Percentiles rank a stretch among this genome's conserved stretches.
Conservation (phyloP, 2,888 invertebrate genomes). For the Ischnus inquisitorius region DNA sequence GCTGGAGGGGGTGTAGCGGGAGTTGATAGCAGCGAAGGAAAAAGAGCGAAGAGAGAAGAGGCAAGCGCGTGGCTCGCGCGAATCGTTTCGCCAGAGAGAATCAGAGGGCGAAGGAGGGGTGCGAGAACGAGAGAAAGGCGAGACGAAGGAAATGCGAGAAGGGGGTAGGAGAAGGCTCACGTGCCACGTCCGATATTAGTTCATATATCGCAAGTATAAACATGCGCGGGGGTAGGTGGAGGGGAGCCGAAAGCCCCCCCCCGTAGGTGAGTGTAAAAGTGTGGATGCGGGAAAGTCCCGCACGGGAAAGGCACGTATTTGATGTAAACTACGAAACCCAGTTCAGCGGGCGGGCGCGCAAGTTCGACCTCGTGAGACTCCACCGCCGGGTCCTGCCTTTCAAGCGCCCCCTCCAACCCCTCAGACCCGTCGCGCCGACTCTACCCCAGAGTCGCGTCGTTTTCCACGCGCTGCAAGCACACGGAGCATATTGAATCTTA, state of each 20-base stretch:
- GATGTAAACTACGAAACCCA: constrained; percentile 81
- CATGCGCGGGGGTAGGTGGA: constrained; percentile 73
- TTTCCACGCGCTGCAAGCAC: constrained; percentile 56
- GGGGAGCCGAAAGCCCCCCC: constrained; percentile 15
- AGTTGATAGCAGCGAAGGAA: constrained; percentile 10
- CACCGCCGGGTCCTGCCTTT: constrained; percentile 30
- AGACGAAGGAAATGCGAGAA: constrained; percentile 17
- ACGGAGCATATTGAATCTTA: constrained; percentile 84
- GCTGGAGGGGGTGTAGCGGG: constrained; percentile 23
- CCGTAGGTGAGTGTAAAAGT: constrained; percentile 53
- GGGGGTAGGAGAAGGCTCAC: constrained; percentile 71
- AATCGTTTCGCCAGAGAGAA: constrained; percentile 22
- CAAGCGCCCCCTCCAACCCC: constrained; percentile 23
- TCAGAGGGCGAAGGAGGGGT: constrained; percentile 12
- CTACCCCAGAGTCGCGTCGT: constrained; percentile 25
- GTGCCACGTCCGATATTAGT: constrained; percentile 82
- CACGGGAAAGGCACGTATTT: constrained; percentile 78
- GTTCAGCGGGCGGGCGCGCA: constrained; percentile 58
- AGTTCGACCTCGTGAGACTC: constrained; percentile 51
- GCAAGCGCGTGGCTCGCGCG: constrained; percentile 41
- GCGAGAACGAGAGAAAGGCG: constrained; percentile 35
- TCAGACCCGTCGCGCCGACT: constrained; percentile 3
- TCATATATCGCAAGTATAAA: constrained; percentile 81
- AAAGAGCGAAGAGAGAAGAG: background rate
- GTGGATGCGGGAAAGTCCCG: constrained; percentile 47